phyloP scores from a whole-genome alignment of 2,888 invertebrate species.

The Papilio gigon region DNA sequence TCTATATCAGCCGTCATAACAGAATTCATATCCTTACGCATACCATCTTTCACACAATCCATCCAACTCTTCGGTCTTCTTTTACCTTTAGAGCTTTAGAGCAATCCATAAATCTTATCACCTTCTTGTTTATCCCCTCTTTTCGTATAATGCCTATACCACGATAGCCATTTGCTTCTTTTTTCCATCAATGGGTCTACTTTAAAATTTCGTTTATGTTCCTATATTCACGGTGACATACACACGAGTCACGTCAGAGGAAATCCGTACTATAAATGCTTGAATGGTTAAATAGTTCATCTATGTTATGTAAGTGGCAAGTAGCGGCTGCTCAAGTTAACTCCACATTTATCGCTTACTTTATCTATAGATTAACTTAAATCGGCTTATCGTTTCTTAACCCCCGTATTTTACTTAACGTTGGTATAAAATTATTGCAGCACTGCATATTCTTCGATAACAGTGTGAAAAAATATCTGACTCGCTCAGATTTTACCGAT shows the following conservation, averaged over 20 bases:
- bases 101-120: too few species aligned
- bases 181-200: too few species aligned
- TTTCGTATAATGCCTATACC: too few species aligned
- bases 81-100: too few species aligned
- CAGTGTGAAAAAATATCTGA: neutral
- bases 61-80: too few species aligned
- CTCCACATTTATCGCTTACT: constrained; percentile 3
- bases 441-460: neutral
- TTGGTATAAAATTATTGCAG: neutral
- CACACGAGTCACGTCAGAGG: neutral
- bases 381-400: constrained; percentile 10
- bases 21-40: too few species aligned
- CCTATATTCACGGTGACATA: neutral
- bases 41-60: too few species aligned
- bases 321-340: constrained; percentile 24
- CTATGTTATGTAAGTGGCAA: constrained; percentile 25
- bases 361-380: constrained; percentile 20
- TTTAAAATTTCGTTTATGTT: neutral
- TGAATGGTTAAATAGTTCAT: constrained; percentile 24
- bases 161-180: too few species aligned
- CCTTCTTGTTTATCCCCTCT: too few species aligned
- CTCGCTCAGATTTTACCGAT: neutral
- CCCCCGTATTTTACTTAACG: neutral
- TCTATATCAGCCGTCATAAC: too few species aligned
- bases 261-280: constrained; percentile 22